These are phyloP conservation scores for Drosophila nigritarsus DNA, from an alignment of 2,888 invertebrate species.

Conservation along the genomic window DNA sequence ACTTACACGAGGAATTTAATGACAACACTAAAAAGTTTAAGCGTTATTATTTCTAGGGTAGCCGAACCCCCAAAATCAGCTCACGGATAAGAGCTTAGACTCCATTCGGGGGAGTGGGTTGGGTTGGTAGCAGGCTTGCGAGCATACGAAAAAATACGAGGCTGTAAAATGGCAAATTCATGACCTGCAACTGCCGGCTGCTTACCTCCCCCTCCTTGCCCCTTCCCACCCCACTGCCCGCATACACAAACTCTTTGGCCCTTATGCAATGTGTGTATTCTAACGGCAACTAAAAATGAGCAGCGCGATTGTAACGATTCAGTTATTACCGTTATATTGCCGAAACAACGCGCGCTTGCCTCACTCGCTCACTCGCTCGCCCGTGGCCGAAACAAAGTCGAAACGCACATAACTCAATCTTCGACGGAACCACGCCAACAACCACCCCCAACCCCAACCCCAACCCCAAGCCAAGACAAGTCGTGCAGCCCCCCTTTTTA, in stretches of 20 bases:
- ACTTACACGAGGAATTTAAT: slow-evolving; percentile 85
- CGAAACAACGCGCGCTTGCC: slow-evolving; percentile 68
- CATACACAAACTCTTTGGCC: not conserved
- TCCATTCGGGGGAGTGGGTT: slow-evolving; percentile 2
- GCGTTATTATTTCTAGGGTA: slow-evolving; percentile 85
- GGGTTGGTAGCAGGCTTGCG: slow-evolving; percentile 6
- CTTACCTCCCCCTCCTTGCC: not conserved
- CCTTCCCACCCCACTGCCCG: not conserved
- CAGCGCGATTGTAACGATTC: slow-evolving; percentile 73
- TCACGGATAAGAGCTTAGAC: slow-evolving; percentile 75
- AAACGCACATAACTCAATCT: slow-evolving; percentile 84
- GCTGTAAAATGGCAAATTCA: slow-evolving; percentile 85
- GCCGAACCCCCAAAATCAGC: slow-evolving; percentile 66
- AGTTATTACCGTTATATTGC: slow-evolving; percentile 84
- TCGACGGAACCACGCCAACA: slow-evolving; percentile 66
- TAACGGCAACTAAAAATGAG: slow-evolving; percentile 78
- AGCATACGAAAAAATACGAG: slow-evolving; percentile 82
- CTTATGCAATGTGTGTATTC: slow-evolving; percentile 57
- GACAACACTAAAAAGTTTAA: slow-evolving; percentile 85
- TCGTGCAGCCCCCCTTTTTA: slow-evolving; percentile 59
- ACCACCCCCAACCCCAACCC: not conserved
- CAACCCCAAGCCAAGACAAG: not conserved
- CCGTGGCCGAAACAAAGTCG: slow-evolving; percentile 75
- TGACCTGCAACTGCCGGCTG: slow-evolving; percentile 82
- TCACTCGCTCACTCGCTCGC: slow-evolving; percentile 26